Conservation (phyloP, 2,113 vertebrate species). For the Tautogolabrus adspersus region DNA sequence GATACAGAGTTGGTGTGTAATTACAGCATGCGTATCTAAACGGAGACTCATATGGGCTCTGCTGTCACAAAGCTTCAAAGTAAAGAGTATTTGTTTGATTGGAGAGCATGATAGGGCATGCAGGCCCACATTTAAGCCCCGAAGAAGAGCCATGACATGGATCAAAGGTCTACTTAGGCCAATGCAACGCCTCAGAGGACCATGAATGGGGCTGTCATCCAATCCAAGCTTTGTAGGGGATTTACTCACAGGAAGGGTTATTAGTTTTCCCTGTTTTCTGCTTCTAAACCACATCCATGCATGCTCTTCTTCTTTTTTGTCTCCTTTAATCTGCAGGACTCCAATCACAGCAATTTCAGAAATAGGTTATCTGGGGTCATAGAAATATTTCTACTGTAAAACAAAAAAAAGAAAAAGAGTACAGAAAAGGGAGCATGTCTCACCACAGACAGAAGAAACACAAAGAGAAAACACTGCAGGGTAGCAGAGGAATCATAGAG, state of each 20-base stretch:
- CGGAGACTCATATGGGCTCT: slow-evolving; percentile 47
- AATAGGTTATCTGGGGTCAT: slow-evolving; percentile 25
- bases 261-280: slow-evolving; percentile 26
- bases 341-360: slow-evolving; percentile 24
- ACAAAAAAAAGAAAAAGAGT: not conserved
- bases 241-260: slow-evolving; percentile 38
- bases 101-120: slow-evolving; percentile 62
- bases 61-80: slow-evolving; percentile 70
- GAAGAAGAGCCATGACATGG: slow-evolving; percentile 52
- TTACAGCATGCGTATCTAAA: slow-evolving; percentile 72
- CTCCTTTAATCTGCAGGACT: slow-evolving; percentile 19
- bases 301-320: not conserved
- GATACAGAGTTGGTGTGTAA: slow-evolving; percentile 63
- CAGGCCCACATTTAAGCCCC: slow-evolving; percentile 52
- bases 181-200: slow-evolving; percentile 37
- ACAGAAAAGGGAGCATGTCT: not conserved
- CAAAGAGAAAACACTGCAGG: slow-evolving; percentile 13
- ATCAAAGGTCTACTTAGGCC: slow-evolving; percentile 72
- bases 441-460: slow-evolving; percentile 9
- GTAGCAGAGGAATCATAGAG: slow-evolving; percentile 54
- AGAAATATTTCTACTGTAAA: not conserved
- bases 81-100: slow-evolving; percentile 66
- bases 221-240: slow-evolving; percentile 49
- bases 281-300: slow-evolving; percentile 5
- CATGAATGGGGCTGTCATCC: slow-evolving; percentile 40